These are phyloP conservation scores for Girardinus metallicus DNA, from an alignment of 2,797 vertebrate genomes.

Conservation along the genomic window DNA sequence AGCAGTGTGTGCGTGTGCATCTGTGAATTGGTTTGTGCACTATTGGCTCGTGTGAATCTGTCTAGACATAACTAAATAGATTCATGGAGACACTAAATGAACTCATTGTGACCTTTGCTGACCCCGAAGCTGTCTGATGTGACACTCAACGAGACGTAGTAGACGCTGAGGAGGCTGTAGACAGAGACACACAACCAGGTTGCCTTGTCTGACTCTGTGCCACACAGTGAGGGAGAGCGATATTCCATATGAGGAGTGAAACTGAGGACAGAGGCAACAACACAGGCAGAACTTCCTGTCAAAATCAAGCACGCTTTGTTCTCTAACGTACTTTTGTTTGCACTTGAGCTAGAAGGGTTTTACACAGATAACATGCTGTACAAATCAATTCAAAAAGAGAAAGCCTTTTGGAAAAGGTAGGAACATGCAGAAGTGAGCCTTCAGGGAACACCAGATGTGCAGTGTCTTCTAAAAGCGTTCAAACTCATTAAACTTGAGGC, in stretches of 20 bases:
- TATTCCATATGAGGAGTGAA: slow-evolving; percentile 37
- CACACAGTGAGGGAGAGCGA: slow-evolving; percentile 53
- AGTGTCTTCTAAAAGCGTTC: neutral
- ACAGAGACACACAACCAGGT: slow-evolving; percentile 42
- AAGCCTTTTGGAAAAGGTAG: neutral
- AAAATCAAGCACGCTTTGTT: slow-evolving; percentile 15
- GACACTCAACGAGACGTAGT: slow-evolving; percentile 54
- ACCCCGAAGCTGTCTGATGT: slow-evolving; percentile 58
- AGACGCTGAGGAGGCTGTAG: slow-evolving; percentile 63
- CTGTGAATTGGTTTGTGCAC: slow-evolving; percentile 7
- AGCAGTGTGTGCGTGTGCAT: neutral
- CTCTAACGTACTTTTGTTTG: neutral
- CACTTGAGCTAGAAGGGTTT: neutral
- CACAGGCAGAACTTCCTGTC: slow-evolving; percentile 1
- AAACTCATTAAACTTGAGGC: neutral
- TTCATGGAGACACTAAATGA: slow-evolving; percentile 40
- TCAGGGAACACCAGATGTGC: neutral
- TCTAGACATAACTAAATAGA: slow-evolving; percentile 48
- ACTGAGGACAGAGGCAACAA: slow-evolving; percentile 42
- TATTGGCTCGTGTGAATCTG: slow-evolving; percentile 26
- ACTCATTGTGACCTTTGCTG: slow-evolving; percentile 57
- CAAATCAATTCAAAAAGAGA: neutral
- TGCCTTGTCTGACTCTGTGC: slow-evolving; percentile 41
- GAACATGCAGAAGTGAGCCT: neutral
- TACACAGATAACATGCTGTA: neutral